Evolutionary conservation across 1,140 invertebrate genomes (phyloP), one percentile per base, ranked within the genome.

Genomic region (Neomicropteryx cornuta): DNA sequence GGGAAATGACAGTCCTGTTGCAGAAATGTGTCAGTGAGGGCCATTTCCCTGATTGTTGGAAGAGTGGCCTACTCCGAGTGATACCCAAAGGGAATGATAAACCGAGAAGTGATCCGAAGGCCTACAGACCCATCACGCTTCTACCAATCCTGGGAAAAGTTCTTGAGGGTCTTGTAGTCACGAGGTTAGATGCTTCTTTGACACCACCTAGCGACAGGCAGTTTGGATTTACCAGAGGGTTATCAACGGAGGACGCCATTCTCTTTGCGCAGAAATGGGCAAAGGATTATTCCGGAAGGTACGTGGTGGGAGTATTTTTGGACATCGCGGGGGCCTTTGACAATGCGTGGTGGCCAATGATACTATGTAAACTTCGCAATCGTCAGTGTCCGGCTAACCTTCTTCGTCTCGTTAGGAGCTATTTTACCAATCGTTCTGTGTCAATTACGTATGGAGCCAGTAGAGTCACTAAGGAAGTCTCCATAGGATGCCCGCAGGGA

Each of bases 251-350:
- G 2, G 51, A 63, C 10, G 65, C 62, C 3, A 34, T 55, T 0
- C 23, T 38, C 1, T 24, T 33, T 4, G 39, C 59, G 0, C 16
- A 46, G 3, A 18, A 52, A 2, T 33, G 30, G 13, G 19, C 37
- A 0, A 24, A 18, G 0, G 20, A 38, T 3, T 30, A 31, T 17
- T 11, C 18, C 28, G 4, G 33, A 4, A 55, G 50, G 16, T 57
- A 63, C 28, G 48, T 48, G 0, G 33, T 58, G n/a, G 47, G 39
- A 0, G 43, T 62, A 0, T 43, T 59, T 5, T 28, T 70, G 4
- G 68, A 70, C 34, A 67, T 70, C 6, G 51, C 52, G 4, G 65
- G 64, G 0, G 65, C 66, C 0, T 70, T 68, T 33, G 55, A 65
- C 33, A 54, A 53, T 11, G 48, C 52, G 0, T 57, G 57, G 53